A percentile compares a stretch with the other conserved stretches of the same genome.
phyloP scores from a whole-genome alignment of 2,888 invertebrate genomes.

The Drosophila leonis region DNA sequence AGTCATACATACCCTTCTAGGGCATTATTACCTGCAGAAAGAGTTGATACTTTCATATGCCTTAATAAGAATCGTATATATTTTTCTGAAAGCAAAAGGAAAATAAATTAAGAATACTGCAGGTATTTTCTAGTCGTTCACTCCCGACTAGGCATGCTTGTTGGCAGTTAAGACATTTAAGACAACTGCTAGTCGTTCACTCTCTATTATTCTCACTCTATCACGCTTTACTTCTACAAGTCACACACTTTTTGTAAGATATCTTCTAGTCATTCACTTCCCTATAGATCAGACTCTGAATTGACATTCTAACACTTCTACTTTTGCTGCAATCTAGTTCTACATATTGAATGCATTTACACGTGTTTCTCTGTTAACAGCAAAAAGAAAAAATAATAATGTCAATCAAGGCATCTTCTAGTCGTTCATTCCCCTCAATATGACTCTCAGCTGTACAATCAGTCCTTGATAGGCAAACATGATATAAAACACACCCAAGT shows the following conservation, averaged over 20 bases:
- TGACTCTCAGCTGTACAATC: neutral
- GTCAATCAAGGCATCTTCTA: neutral
- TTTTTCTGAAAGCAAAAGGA: too few species aligned
- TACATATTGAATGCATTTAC: neutral
- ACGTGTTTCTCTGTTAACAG: neutral
- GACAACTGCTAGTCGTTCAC: neutral
- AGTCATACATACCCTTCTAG: neutral
- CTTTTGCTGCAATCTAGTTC: neutral
- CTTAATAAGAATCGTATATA: too few species aligned
- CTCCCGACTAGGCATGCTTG: neutral
- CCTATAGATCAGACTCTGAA: neutral
- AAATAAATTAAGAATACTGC: neutral
- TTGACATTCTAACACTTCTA: neutral
- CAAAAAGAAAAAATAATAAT: neutral
- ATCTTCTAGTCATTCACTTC: neutral
- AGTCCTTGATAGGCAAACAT: slow-evolving; percentile 30
- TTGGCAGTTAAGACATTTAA: neutral
- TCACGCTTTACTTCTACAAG: neutral
- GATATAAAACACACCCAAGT: slow-evolving; percentile 14
- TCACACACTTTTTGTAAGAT: neutral
- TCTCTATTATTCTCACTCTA: neutral
- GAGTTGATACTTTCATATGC: neutral
- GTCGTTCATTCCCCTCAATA: neutral
- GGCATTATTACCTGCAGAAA: neutral
- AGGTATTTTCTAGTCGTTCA: neutral